Evolutionary conservation across 2,113 vertebrate species (phyloP).

Genomic region (Bubo bubo): DNA sequence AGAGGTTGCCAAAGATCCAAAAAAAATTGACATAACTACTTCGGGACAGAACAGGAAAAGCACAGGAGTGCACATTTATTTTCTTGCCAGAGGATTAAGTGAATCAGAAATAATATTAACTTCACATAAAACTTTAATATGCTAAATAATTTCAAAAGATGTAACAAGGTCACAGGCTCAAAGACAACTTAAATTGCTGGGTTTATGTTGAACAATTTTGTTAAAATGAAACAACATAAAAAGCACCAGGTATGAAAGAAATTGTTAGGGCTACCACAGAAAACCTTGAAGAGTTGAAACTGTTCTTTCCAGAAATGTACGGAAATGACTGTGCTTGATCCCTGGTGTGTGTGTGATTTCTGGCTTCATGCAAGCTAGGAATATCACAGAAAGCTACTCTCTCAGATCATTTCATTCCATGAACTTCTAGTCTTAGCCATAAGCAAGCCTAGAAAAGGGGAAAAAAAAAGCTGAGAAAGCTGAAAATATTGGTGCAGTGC

Average conservation of each 20-base stretch:
- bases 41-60: neutral
- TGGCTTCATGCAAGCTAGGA: neutral
- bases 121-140: neutral
- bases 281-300: neutral
- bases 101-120: neutral
- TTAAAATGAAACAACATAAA: neutral
- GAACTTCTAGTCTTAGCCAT: neutral
- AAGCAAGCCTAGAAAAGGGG: neutral
- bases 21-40: neutral
- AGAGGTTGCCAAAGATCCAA: neutral
- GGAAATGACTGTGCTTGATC: neutral
- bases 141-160: neutral
- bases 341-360: neutral
- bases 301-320: neutral
- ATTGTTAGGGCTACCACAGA: neutral
- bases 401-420: neutral
- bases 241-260: neutral
- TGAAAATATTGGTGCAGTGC: neutral
- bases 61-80: neutral
- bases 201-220: neutral
- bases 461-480: neutral
- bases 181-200: neutral
- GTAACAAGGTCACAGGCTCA: neutral
- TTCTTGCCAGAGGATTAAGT: neutral
- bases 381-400: neutral